phyloP scores from a whole-genome alignment of 1,140 invertebrate species.

The Venustaconcha ellipsiformis region DNA sequence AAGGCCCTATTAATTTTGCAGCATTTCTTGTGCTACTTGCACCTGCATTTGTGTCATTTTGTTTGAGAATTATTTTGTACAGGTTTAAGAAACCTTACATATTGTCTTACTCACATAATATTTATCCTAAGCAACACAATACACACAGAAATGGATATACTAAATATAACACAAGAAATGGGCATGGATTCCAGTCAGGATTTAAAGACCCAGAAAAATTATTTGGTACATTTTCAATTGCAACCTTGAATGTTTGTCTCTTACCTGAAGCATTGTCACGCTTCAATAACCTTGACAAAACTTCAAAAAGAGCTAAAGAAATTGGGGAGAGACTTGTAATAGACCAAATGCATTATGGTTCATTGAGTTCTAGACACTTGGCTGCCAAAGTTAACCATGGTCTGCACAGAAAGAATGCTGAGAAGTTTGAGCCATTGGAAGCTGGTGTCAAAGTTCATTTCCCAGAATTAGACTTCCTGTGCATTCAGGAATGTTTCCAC shows the following conservation, averaged over 20 bases:
- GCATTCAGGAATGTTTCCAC: conserved; percentile 56
- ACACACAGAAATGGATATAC: background rate
- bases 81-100: conserved; percentile 39
- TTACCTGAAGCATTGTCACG: conserved; percentile 51
- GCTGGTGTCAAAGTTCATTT: conserved; percentile 47
- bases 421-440: conserved; percentile 2
- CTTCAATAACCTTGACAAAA: conserved; percentile 51
- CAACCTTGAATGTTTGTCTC: conserved; percentile 52
- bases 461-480: conserved; percentile 51
- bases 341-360: conserved; percentile 38
- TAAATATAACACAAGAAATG: background rate
- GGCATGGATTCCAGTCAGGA: background rate
- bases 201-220: conserved; percentile 12
- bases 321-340: conserved; percentile 51
- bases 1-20: conserved; percentile 28
- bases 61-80: conserved; percentile 41
- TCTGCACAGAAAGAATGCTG: background rate
- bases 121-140: background rate
- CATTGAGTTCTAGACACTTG: background rate
- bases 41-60: conserved; percentile 32
- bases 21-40: conserved; percentile 33
- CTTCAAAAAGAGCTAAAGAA: conserved; percentile 33
- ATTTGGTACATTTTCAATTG: conserved; percentile 31
- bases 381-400: background rate
- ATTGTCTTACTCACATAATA: conserved; percentile 20